Evolutionary conservation across 2,113 vertebrate genomes (phyloP).

Genomic region (Monopterus albus): DNA sequence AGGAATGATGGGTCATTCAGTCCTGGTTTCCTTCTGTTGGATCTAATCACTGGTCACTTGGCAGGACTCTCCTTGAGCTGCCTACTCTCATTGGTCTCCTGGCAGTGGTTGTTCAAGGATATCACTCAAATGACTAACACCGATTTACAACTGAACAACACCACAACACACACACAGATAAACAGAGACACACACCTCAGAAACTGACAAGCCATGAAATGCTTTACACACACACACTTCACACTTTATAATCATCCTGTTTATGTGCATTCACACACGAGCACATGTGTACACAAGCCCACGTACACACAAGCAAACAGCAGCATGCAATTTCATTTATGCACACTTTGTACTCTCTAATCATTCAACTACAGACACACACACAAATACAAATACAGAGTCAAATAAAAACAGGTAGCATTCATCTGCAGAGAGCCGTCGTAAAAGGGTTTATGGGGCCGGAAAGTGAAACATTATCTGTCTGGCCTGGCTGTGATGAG

Average conservation of each 20-base stretch:
- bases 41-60: slow-evolving; percentile 74
- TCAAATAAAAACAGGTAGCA: slow-evolving; percentile 66
- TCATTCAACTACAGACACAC: slow-evolving; percentile 12
- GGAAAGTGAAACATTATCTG: slow-evolving; percentile 72
- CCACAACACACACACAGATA: background rate
- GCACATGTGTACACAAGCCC: slow-evolving; percentile 1
- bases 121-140: slow-evolving; percentile 63
- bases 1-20: slow-evolving; percentile 50
- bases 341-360: slow-evolving; percentile 19
- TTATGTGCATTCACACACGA: slow-evolving; percentile 34
- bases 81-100: slow-evolving; percentile 68
- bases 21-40: slow-evolving; percentile 53
- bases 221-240: slow-evolving; percentile 37
- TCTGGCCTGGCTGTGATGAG: slow-evolving; percentile 58
- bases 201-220: slow-evolving; percentile 37
- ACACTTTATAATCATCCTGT: slow-evolving; percentile 39
- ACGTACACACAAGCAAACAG: background rate
- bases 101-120: slow-evolving; percentile 41
- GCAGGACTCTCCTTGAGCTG: slow-evolving; percentile 64
- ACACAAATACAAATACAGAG: slow-evolving; percentile 44
- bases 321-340: slow-evolving; percentile 8
- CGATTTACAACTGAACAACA: slow-evolving; percentile 44
- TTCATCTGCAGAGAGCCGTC: slow-evolving; percentile 52
- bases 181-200: background rate
- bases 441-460: slow-evolving; percentile 69